Base-by-base conservation (phyloP, 1,140 invertebrate species). In the Luehdorfia chinensis region DNA sequence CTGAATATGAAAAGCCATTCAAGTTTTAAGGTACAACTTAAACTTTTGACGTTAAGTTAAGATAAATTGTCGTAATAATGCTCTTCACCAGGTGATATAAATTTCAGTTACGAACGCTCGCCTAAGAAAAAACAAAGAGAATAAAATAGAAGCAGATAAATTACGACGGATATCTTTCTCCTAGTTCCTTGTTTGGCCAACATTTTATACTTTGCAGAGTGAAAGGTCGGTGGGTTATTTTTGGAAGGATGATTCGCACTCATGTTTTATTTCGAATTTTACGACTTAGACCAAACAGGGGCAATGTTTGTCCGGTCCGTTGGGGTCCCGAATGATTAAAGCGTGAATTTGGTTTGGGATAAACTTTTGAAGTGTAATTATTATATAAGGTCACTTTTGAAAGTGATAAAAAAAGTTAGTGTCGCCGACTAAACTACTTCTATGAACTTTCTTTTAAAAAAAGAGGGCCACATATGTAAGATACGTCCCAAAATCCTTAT, bases 211-310 rank as follows among this genome's bases (percentile, higher is more conserved):
- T 43, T 27, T 30, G 39, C 18, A 23, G 1, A 16, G 39, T 28
- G 16, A 43, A 43, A 43, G 39, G 23, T 28, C 37, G 8, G 21
- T 19, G n/a, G n/a, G 12, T 32, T 34, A 8, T 28, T 30, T 18
- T 43, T 28, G 25, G n/a, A 4, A 43, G 39, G 39, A 43, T 41
- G 37, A 41, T 43, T 43, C 25, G 39, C 14, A 43, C 39, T 43
- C 16, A 23, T 39, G 39, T 43, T 43, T 43, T 43, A 43, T 28
- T 43, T 13, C 15, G 8, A 11, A 43, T 16, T 43, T 43, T 43
- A 43, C 25, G 39, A 43, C 14, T 25, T n/a, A 28, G 25, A 9
- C 4, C 16, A 43, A 30, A 43, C 25, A 11, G 2, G 6, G 23
- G 23, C 36, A n/a, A 28, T 43, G 16, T 27, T 39, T 30, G 25